phyloP scores from a whole-genome alignment of 2,797 vertebrate species.

The Diplodus puntazzo region DNA sequence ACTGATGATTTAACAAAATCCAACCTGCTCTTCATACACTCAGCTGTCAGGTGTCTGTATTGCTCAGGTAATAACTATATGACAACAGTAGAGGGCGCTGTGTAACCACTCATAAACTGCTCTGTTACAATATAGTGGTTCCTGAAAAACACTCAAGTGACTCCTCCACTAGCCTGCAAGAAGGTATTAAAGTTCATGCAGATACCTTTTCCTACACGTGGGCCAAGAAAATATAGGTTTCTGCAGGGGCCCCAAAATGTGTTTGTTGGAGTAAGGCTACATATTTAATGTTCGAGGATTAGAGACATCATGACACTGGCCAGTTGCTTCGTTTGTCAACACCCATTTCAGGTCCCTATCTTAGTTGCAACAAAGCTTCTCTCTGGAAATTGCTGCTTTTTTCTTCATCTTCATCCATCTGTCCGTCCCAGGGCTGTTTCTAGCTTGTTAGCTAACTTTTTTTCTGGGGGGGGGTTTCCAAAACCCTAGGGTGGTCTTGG shows the following conservation, averaged over 20 bases:
- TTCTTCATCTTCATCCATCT: background rate
- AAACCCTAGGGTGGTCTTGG: too few relatives aligned
- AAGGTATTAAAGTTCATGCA: background rate
- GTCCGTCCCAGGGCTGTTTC: too few relatives aligned
- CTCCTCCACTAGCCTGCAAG: background rate
- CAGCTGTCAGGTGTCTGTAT: background rate
- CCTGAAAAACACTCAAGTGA: background rate
- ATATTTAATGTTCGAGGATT: too few relatives aligned
- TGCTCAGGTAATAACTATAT: background rate
- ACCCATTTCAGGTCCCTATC: background rate
- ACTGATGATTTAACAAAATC: too few relatives aligned
- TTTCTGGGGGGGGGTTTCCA: too few relatives aligned
- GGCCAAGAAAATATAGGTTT: too few relatives aligned
- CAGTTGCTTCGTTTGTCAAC: background rate
- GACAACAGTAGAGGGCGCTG: conserved; percentile 63
- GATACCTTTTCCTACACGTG: too few relatives aligned
- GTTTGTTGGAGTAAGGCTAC: too few relatives aligned
- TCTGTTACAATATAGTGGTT: background rate
- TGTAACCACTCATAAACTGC: conserved; percentile 30
- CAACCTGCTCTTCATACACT: background rate
- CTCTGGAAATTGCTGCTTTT: background rate
- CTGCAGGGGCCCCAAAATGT: too few relatives aligned
- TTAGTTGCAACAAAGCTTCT: background rate
- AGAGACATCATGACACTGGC: background rate
- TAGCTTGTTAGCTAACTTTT: too few relatives aligned